Evolutionary conservation across 30 jellyfish, hydroid and myxozoan genomes (phyloP).

Genomic region (Aurelia coerulea): DNA sequence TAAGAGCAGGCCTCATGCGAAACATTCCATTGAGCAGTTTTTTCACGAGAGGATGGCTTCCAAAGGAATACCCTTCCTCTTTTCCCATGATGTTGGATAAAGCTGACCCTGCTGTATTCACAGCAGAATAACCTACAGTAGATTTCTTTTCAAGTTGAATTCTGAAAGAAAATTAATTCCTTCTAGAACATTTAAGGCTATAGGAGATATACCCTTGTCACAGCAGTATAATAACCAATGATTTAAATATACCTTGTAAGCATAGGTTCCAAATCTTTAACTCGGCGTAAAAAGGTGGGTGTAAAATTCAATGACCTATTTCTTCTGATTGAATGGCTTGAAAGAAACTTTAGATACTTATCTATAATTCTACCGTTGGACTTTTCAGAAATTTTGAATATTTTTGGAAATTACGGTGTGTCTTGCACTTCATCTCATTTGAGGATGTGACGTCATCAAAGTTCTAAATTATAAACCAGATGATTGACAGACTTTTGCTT

Average conservation of each 20-base stretch:
- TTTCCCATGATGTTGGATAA: constrained; percentile 14
- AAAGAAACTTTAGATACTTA: too few relatives aligned
- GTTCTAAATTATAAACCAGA: too few relatives aligned
- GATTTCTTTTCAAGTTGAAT: background rate
- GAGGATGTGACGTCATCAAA: too few relatives aligned
- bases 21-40: constrained; percentile 23
- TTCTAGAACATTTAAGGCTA: background rate
- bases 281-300: too few relatives aligned
- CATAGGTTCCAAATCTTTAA: too few relatives aligned
- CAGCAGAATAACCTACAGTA: background rate
- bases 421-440: too few relatives aligned
- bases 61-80: constrained; percentile 25
- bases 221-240: constrained; percentile 5
- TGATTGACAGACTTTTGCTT: too few relatives aligned
- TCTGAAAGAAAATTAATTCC: constrained; percentile 7
- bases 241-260: background rate
- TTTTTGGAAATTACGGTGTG: too few relatives aligned
- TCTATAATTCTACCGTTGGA: too few relatives aligned
- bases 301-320: too few relatives aligned
- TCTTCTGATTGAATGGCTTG: too few relatives aligned
- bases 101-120: constrained; percentile 54
- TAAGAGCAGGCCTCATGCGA: constrained; percentile 6
- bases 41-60: constrained; percentile 24
- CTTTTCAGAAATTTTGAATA: too few relatives aligned
- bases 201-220: background rate